Percentiles rank a stretch among this genome's conserved stretches.
These are phyloP conservation scores for Perizoma affinitatum DNA, from an alignment of 2,888 invertebrate genomes.

Conservation along the genomic window DNA sequence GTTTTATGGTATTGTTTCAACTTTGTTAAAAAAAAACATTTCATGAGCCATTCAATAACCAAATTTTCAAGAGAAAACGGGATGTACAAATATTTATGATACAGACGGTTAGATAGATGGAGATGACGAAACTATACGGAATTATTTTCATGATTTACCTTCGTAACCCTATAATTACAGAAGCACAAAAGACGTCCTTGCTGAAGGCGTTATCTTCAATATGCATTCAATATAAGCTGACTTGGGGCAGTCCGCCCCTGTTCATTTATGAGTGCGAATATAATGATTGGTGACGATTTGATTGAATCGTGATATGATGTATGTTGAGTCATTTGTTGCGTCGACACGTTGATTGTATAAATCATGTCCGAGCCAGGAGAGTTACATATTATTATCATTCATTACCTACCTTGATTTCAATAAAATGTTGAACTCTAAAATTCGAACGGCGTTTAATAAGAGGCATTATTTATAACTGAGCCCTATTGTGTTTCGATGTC, in stretches of 20 bases:
- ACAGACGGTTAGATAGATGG: too few relatives aligned
- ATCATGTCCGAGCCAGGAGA: constrained; percentile 18
- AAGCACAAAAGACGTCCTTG: too few relatives aligned
- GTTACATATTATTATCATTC: constrained; percentile 19
- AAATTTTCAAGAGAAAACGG: too few relatives aligned
- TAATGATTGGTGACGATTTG: constrained; percentile 25
- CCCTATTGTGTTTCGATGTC: neutral
- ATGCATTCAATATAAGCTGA: too few relatives aligned
- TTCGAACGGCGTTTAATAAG: constrained; percentile 9
- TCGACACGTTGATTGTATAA: constrained; percentile 33
- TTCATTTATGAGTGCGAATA: constrained; percentile 11
- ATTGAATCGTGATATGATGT: constrained; percentile 30
- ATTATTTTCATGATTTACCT: too few relatives aligned
- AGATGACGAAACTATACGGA: too few relatives aligned
- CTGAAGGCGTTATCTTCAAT: too few relatives aligned
- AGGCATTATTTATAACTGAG: neutral
- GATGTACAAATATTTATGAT: too few relatives aligned
- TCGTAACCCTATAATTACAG: too few relatives aligned
- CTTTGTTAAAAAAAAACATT: too few relatives aligned
- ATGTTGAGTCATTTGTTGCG: constrained; percentile 33
- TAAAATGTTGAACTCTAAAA: constrained; percentile 12
- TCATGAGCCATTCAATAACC: too few relatives aligned
- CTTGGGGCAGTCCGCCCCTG: constrained; percentile 12
- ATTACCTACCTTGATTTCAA: constrained; percentile 15
- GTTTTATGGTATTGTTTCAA: too few relatives aligned